Evolutionary conservation across 2,113 vertebrate genomes (phyloP), one percentile per base, ranked within the genome.

Genomic region (Notothenia coriiceps): DNA sequence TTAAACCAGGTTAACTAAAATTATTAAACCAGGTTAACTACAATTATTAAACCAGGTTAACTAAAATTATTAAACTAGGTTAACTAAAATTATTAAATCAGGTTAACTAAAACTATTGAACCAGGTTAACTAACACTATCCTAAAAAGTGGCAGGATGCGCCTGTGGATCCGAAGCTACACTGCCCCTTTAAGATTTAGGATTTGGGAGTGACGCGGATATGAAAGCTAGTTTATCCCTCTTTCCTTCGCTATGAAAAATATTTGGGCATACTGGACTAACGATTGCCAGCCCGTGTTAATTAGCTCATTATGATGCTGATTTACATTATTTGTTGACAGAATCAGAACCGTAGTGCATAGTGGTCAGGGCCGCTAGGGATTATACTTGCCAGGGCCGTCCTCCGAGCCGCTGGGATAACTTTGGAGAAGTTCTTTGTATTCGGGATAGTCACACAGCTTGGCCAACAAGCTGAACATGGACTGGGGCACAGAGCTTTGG

Each of bases 401-500:
- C 71, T 73, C 78, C 66, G 65, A 89, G 72, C 82, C 68, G 80
- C 70, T 29, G 88, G 91, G 88, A 93, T 83, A 94, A 94, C 89
- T 95, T 94, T 90, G 92, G 88, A 92, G 84, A 91, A 94, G 79
- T 94, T 95, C 92, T 93, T 93, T 93, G 93, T 93, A 91, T 81
- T 89, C 89, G 67, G 87, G 82, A 74, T 13, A 79, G 89, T 73
- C 73, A 77, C 56, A 70, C 84, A 67, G 82, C 73, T 85, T 75
- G 87, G 81, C 73, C 86, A 35, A 63, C 87, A 77, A 77, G 83
- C 81, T 75, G 83, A 93, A 86, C 91, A 96, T 96, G 95, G 95
- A 96, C 88, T 96, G 95, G 95, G 95, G 95, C 70, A 94, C 95
- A 4, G 95, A 95, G 69, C 94, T 95, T 35, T 96, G 95, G 95